Conservation (phyloP, 2,797 vertebrate species). For the Erpetoichthys calabaricus region DNA sequence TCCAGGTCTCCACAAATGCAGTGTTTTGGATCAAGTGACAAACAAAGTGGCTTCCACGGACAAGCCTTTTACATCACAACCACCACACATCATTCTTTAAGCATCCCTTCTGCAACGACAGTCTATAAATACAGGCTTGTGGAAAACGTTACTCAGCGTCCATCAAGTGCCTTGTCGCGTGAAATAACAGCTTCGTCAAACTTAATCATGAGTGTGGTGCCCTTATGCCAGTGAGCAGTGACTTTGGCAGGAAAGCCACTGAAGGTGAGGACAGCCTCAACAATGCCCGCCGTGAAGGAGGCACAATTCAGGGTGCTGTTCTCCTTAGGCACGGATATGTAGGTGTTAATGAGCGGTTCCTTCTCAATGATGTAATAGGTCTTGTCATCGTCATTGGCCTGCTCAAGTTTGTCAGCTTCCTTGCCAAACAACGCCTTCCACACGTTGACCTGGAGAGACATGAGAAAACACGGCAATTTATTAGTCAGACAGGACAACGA, state of each 20-base stretch:
- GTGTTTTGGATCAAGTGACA: too few relatives aligned
- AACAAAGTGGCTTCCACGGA: too few relatives aligned
- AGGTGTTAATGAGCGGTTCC: slow-evolving; percentile 80
- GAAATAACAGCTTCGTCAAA: slow-evolving; percentile 82
- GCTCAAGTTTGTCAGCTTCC: slow-evolving; percentile 87
- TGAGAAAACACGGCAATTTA: neutral
- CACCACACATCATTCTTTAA: too few relatives aligned
- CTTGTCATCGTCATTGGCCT: slow-evolving; percentile 86
- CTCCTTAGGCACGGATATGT: slow-evolving; percentile 84
- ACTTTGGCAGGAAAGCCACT: slow-evolving; percentile 87
- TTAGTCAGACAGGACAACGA: neutral
- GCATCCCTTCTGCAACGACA: too few relatives aligned
- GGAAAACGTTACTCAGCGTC: slow-evolving; percentile 44
- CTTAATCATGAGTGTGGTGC: slow-evolving; percentile 93
- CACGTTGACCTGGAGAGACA: slow-evolving; percentile 51
- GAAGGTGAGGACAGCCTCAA: slow-evolving; percentile 80
- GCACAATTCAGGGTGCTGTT: slow-evolving; percentile 92
- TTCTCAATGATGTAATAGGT: slow-evolving; percentile 91
- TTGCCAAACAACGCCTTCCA: slow-evolving; percentile 84
- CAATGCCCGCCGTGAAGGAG: slow-evolving; percentile 77
- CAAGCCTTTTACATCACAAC: too few relatives aligned
- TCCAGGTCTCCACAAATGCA: too few relatives aligned
- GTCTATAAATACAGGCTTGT: too few relatives aligned
- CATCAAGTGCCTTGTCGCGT: slow-evolving; percentile 75
- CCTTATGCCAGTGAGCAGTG: slow-evolving; percentile 92